These are phyloP conservation scores for Homarus gammarus DNA, from an alignment of 2,888 invertebrate species.

Conservation along the genomic window DNA sequence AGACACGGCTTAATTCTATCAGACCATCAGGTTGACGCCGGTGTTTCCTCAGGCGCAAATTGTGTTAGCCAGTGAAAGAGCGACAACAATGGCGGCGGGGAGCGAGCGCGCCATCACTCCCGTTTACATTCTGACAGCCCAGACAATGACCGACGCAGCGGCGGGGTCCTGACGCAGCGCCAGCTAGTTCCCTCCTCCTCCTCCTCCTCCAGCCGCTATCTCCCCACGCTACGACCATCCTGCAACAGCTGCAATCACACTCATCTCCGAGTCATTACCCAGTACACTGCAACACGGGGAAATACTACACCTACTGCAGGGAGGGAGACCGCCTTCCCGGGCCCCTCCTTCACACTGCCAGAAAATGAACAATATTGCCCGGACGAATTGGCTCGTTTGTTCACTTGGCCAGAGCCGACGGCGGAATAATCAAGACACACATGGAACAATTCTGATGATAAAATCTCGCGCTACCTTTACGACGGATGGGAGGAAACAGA, in stretches of 20 bases:
- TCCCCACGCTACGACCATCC: not conserved
- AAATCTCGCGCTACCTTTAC: not conserved
- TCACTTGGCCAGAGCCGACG: not conserved
- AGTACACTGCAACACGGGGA: not conserved
- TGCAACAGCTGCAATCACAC: not conserved
- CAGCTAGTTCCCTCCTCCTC: too few relatives aligned
- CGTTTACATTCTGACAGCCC: not conserved
- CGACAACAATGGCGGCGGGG: slow-evolving; percentile 1
- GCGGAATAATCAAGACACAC: not conserved
- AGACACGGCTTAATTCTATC: not conserved
- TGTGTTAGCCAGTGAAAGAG: not conserved
- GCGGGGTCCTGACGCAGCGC: not conserved
- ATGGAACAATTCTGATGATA: not conserved
- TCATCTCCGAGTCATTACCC: not conserved
- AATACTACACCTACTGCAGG: too few relatives aligned
- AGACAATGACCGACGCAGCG: not conserved
- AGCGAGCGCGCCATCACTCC: not conserved
- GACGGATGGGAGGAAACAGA: not conserved
- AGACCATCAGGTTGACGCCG: not conserved
- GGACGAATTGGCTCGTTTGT: not conserved
- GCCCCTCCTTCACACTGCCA: not conserved
- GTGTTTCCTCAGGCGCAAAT: not conserved
- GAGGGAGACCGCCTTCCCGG: too few relatives aligned
- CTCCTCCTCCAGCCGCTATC: not conserved
- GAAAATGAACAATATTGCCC: not conserved